These are phyloP conservation scores for Meiosimyza decipiens DNA, from an alignment of 2,888 invertebrate genomes.

Conservation along the genomic window DNA sequence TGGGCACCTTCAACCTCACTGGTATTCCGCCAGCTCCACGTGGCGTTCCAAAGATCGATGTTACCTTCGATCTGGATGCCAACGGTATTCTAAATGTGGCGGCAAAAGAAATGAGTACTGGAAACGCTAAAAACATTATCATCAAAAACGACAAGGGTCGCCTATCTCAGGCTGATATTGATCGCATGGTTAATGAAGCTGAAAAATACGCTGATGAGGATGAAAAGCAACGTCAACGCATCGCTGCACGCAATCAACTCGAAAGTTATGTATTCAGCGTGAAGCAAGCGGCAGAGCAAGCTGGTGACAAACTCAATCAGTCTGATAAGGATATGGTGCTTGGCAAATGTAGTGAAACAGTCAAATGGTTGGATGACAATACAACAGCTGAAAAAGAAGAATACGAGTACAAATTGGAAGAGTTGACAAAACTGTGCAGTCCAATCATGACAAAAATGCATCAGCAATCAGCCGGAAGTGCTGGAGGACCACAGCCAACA, in stretches of 20 bases:
- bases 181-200: conserved; percentile 81
- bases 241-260: conserved; percentile 78
- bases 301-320: conserved; percentile 72
- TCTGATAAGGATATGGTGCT: conserved; percentile 76
- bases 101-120: conserved; percentile 77
- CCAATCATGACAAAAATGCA: conserved; percentile 69
- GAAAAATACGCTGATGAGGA: conserved; percentile 81
- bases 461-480: conserved; percentile 68
- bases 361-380: conserved; percentile 82
- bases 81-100: conserved; percentile 95
- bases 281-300: conserved; percentile 78
- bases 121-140: conserved; percentile 79
- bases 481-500: conserved; percentile 73
- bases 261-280: conserved; percentile 78
- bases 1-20: conserved; percentile 95
- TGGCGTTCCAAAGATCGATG: conserved; percentile 88
- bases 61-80: conserved; percentile 85
- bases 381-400: conserved; percentile 81
- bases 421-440: conserved; percentile 64
- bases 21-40: conserved; percentile 95
- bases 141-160: conserved; percentile 87
- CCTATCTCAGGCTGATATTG: conserved; percentile 83
- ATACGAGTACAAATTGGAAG: conserved; percentile 70
- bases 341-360: conserved; percentile 73
- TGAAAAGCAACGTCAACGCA: conserved; percentile 75